These are phyloP conservation scores for Capricornis sumatraensis DNA, from an alignment of 2,113 vertebrate genomes.

Conservation along the genomic window DNA sequence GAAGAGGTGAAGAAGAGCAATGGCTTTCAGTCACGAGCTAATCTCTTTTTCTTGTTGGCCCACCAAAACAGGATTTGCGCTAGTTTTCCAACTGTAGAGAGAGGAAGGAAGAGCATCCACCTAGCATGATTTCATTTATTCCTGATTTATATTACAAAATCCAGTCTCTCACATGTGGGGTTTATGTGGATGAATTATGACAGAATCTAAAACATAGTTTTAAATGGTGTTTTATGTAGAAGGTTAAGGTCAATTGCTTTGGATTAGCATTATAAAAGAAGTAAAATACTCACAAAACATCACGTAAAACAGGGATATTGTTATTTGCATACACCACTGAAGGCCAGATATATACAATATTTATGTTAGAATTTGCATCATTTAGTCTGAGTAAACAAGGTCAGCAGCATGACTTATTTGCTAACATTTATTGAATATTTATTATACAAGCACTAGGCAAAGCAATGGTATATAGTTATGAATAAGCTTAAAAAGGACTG, in stretches of 20 bases:
- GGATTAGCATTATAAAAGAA: background rate
- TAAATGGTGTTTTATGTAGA: background rate
- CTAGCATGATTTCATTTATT: background rate
- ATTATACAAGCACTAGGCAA: background rate
- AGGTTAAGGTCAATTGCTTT: background rate
- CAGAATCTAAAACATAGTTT: background rate
- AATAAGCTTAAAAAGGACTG: background rate
- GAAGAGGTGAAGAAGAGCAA: background rate
- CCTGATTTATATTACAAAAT: background rate
- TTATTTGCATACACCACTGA: background rate
- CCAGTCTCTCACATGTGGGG: background rate
- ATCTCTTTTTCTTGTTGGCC: background rate
- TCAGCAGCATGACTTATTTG: background rate
- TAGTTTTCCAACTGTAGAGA: background rate
- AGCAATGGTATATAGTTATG: background rate
- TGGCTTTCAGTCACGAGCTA: background rate
- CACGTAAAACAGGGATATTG: background rate
- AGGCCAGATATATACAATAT: background rate
- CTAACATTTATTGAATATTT: background rate
- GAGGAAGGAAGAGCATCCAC: background rate
- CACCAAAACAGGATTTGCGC: background rate
- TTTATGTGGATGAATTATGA: background rate
- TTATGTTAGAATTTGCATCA: background rate
- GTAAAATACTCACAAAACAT: background rate
- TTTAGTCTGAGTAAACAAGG: background rate